phyloP scores from a whole-genome alignment of 2,113 vertebrate species.

The Australoheros scitulus region DNA sequence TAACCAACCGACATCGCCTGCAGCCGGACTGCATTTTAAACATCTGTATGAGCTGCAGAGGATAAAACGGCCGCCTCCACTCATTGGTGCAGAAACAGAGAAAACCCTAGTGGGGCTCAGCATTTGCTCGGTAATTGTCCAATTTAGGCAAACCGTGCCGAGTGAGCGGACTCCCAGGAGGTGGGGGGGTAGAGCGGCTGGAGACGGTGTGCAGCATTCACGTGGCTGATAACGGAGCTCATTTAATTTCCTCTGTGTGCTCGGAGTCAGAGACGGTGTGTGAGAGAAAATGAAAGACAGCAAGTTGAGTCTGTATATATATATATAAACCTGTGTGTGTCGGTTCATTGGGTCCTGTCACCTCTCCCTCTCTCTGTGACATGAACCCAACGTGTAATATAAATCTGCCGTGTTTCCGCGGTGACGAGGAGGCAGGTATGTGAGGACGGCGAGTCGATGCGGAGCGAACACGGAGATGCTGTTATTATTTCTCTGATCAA shows the following conservation, averaged over 20 bases:
- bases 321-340: not conserved
- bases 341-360: not conserved
- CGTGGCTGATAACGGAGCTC: conserved; percentile 31
- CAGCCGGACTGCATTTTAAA: not conserved
- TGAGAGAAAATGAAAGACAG: not conserved
- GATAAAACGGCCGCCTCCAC: not conserved
- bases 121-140: conserved; percentile 4
- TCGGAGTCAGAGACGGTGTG: not conserved
- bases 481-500: not conserved
- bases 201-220: not conserved
- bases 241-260: conserved; percentile 39
- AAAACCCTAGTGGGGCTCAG: not conserved
- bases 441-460: not conserved
- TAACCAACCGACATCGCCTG: not conserved
- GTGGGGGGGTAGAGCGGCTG: not conserved
- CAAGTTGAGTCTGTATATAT: not conserved
- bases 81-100: conserved; percentile 5
- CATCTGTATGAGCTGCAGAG: not conserved
- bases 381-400: conserved; percentile 9
- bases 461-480: not conserved
- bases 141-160: not conserved
- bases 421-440: not conserved
- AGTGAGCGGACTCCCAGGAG: conserved; percentile 21
- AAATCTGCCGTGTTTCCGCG: not conserved
- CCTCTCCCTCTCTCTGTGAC: conserved; percentile 2